These are phyloP conservation scores for Bombus pyrosoma DNA, from an alignment of 1,140 invertebrate genomes.

Conservation along the genomic window DNA sequence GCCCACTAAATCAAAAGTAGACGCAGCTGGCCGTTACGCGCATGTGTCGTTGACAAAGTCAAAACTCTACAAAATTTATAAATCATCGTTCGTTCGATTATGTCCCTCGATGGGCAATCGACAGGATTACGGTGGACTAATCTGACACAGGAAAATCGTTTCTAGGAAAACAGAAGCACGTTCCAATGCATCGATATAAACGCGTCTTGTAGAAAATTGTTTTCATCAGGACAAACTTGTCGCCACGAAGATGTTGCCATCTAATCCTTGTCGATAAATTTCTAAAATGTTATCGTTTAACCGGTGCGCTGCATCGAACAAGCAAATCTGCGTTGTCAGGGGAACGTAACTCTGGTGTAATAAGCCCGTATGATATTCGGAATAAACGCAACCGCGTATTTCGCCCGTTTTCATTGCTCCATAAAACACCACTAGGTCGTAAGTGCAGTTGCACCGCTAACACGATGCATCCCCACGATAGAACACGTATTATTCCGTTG, in stretches of 20 bases:
- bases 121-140: too few relatives aligned
- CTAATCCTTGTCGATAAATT: background rate
- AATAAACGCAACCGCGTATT: conserved; percentile 11
- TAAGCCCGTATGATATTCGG: conserved; percentile 40
- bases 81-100: conserved; percentile 23
- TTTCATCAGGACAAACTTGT: too few relatives aligned
- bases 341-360: conserved; percentile 46
- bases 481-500: conserved; percentile 43
- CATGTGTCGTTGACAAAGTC: conserved; percentile 12
- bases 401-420: conserved; percentile 50
- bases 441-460: conserved; percentile 44
- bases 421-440: conserved; percentile 53
- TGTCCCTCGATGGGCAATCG: background rate
- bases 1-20: conserved; percentile 15
- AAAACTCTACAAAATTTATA: background rate
- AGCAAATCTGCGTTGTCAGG: background rate
- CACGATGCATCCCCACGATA: conserved; percentile 35
- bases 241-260: background rate
- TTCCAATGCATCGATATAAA: too few relatives aligned
- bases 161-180: too few relatives aligned
- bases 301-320: too few relatives aligned
- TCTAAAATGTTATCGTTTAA: background rate
- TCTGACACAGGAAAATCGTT: too few relatives aligned
- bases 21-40: background rate
- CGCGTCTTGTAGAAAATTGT: too few relatives aligned